Base-by-base conservation (phyloP, 2,888 invertebrate genomes). In the Linnaemya tessellans region DNA sequence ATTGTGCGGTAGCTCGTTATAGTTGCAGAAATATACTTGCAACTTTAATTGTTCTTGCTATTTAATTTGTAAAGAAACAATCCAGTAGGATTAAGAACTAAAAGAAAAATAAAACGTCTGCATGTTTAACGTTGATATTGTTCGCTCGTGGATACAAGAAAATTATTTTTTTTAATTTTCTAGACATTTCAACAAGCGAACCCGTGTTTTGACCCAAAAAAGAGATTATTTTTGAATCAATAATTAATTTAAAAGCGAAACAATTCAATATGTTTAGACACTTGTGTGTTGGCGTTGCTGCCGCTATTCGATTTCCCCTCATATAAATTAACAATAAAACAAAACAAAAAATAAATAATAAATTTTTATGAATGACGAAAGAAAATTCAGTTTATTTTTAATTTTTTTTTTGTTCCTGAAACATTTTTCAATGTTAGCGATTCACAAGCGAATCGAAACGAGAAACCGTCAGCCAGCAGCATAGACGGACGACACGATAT, bases 361-460 rank as follows among this genome's bases (percentile, higher is more conserved):
- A 58, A 25, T 41, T 62, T 71, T 74, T 58, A 58, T 80, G 80
- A 80, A 80, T 80, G 80, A 74, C 49, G 49, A 74, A 43, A 67
- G 49, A 74, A 43, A 67, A 68, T 49, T 22, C 20, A 35, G 35
- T 56, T 58, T 35, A 58, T 79, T 79, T 60, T 73, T 9, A 41
- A 1, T 25, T 20, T 46, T 9, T 30, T 49, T 62, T 18, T 49
- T 74, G 43, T 67, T 67, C 51, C 67, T 80, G 67, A 70, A 70
- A 74, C 65, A 68, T 80, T 41, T 60, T 80, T 80, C 80, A 80
- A 80, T 80, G 80, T 79, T 79, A 79, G 38, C 41, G 78, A 70
- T 62, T 60, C 25, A 60, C 56, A 56, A 7, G 5, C 51, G 46
- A 30, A 46, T 11, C 41, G 22, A 73, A 58, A 20, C 51, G 18